Base-by-base conservation (phyloP, 2,113 vertebrate species). In the Varanus salvator region DNA sequence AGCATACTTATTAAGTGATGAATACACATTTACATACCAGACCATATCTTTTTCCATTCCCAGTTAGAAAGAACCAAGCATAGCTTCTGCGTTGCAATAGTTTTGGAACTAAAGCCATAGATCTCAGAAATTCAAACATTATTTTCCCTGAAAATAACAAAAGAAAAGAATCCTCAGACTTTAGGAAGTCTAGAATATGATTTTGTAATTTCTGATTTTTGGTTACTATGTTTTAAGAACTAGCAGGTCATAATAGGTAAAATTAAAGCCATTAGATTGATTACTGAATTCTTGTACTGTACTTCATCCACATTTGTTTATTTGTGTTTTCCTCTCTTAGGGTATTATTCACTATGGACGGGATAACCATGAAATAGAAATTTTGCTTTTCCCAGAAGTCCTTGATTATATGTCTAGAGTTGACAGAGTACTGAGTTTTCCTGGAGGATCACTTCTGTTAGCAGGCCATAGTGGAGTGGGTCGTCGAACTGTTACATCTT, bases 381-480 rank as follows among this genome's bases (percentile, higher is more conserved):
- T 99, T 84, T 97, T 99, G 87, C 96, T 99, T 80, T 99, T 99
- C 95, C 97, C 98, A 34, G 99, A 99, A 97, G 98, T 99, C 64
- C 98, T 98, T 74, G 98, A 98, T 91, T 98, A 98, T 74, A 95
- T 98, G 91, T 98, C 98, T 87, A 97, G 98, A 91, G 95, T 98
- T 87, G 98, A 99, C 85, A 97, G 98, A 84, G 98, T 99, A 31
- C 96, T 99, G 31, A 99, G 98, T 92, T 97, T 97, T 91, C 99
- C 98, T 8, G 98, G 98, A 72, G 99, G 99, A 7, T 99, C 98
- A 0, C 97, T 99, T 92, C 97, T 99, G 3, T 93, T 99, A 93
- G 98, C 99, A 1, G 99, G 99, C 3, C 97, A 97, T 17, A 99
- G 98, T 48, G 99, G 99, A 27, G 98, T 99, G 3, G 99, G 99